Conservation (phyloP, 2,888 invertebrate genomes). For the Lepidocyrtoides sp. region DNA sequence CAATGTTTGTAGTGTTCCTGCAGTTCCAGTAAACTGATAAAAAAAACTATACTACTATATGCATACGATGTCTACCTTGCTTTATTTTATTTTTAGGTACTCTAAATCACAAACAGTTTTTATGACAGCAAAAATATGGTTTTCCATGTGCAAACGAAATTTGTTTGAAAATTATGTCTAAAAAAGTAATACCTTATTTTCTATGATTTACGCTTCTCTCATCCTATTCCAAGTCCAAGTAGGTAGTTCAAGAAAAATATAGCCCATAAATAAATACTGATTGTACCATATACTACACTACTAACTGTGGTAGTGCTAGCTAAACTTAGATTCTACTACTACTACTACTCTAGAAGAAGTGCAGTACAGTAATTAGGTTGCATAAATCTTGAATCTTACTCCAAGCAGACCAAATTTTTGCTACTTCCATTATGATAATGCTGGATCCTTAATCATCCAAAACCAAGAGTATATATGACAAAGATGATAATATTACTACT, state of each 20-base stretch:
- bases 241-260: neutral
- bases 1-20: no score
- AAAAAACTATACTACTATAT: no score
- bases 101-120: conserved; percentile 5
- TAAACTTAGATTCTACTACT: neutral
- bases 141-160: neutral
- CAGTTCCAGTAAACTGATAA: no score
- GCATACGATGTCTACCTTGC: no score
- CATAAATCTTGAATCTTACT: conserved; percentile 46
- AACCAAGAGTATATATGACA: conserved; percentile 19
- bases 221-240: neutral
- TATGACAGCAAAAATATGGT: neutral
- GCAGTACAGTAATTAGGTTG: conserved; percentile 27
- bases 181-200: neutral
- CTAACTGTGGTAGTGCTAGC: neutral
- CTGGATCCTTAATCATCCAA: conserved; percentile 33
- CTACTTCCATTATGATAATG: conserved; percentile 50
- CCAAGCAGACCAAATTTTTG: neutral
- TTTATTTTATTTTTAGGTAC: neutral
- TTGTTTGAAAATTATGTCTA: conserved; percentile 31
- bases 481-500: neutral
- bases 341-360: no score
- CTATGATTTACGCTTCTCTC: neutral
- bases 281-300: no score
- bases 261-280: conserved; percentile 20